Base-by-base conservation (phyloP, 2,888 invertebrate genomes). In the Dasypogon diadema region DNA sequence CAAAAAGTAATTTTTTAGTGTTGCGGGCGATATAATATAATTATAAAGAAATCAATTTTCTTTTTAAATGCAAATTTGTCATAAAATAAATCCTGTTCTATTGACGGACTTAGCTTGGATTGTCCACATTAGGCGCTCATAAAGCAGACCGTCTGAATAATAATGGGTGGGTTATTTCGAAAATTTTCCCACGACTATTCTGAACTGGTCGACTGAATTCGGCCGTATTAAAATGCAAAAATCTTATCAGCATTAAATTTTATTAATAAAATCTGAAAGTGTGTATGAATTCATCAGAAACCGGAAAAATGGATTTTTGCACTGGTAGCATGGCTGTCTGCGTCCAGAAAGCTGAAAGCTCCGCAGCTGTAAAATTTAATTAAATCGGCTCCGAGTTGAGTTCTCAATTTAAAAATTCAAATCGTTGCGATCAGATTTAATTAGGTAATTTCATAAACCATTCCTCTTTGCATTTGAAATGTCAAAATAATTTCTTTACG, bases 371-470 rank as follows among this genome's bases (percentile, higher is more conserved):
- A 60, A 42, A 37, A 37, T 60, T 60, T 18, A 37, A 34, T 18
- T 60, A 34, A 60, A 37, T 18, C 55, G n/a, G 8, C 37, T 34
- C 16, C 60, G 34, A 16, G 60, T 37, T 60, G 60, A 60, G 60
- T 37, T 34, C 60, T 60, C 37, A 60, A 60, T 60, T 21, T n/a
- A 18, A 42, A 60, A 60, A 60, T 60, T 60, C 60, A 60, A 60
- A 60, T 60, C 26, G 60, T 34, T 37, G 60, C 42, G 60, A 60
- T 60, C 60, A 16, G 60, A 60, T 60, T 60, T 60, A 60, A 60
- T 60, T 60, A 60, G 60, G 60, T 60, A 60, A 60, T 60, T 60
- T 60, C 60, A 60, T 60, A 60, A 60, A 60, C 60, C 37, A 34
- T 42, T 37, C 60, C 18, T 60, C 37, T n/a, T 60, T 37, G 60